Percentiles rank a stretch among this genome's conserved stretches.
These are phyloP conservation scores for Larimichthys crocea DNA, from an alignment of 2,113 vertebrate genomes.

Conservation along the genomic window DNA sequence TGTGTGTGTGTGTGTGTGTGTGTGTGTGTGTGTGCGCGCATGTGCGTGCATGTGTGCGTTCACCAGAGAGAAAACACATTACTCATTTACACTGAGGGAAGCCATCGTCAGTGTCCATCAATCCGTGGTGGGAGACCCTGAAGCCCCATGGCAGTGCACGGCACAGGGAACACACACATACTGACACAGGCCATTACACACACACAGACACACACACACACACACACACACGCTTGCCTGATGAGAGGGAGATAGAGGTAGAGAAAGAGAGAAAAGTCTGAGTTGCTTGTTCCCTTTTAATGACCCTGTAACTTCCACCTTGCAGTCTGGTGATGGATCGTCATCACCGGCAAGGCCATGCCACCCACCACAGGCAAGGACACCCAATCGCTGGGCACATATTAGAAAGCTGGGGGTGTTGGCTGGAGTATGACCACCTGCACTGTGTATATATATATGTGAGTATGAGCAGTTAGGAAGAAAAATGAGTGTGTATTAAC, in stretches of 20 bases:
- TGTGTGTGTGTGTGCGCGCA: slow-evolving; percentile 8
- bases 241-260: slow-evolving; percentile 12
- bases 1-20: slow-evolving; percentile 22
- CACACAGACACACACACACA: slow-evolving; percentile 34
- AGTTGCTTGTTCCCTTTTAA: slow-evolving; percentile 43
- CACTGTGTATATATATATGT: background rate
- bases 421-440: background rate
- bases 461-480: background rate
- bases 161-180: slow-evolving; percentile 46
- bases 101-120: slow-evolving; percentile 65
- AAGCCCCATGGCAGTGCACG: slow-evolving; percentile 38
- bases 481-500: background rate
- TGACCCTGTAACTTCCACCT: slow-evolving; percentile 56
- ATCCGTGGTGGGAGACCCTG: slow-evolving; percentile 50
- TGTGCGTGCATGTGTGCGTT: slow-evolving; percentile 15
- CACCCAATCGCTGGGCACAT: slow-evolving; percentile 24
- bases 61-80: slow-evolving; percentile 66
- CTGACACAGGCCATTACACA: slow-evolving; percentile 49
- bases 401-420: slow-evolving; percentile 17
- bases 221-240: slow-evolving; percentile 41
- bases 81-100: slow-evolving; percentile 62
- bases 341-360: slow-evolving; percentile 38
- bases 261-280: slow-evolving; percentile 22
- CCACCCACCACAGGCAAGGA: slow-evolving; percentile 64
- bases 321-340: slow-evolving; percentile 61